phyloP scores from a whole-genome alignment of 2,797 vertebrate genomes.

The Emydoidea blandingii region DNA sequence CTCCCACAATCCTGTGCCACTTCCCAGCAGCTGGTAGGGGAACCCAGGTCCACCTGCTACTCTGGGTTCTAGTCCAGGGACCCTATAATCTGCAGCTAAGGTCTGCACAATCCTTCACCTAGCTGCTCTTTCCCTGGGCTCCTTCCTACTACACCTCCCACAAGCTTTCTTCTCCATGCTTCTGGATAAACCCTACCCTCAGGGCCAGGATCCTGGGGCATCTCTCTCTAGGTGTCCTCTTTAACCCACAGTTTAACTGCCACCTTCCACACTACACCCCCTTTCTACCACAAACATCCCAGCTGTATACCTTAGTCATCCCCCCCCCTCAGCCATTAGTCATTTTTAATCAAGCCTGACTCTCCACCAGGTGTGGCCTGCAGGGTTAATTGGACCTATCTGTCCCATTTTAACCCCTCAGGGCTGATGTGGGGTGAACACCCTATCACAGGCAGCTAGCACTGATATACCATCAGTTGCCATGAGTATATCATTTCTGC shows the following conservation, averaged over 20 bases:
- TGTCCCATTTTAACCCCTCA: too few species aligned
- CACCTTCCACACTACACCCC: background rate
- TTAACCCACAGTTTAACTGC: background rate
- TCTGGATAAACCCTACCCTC: background rate
- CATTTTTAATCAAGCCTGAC: too few species aligned
- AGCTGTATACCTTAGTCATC: background rate
- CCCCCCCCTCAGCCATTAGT: too few species aligned
- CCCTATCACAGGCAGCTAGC: too few species aligned
- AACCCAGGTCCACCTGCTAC: background rate
- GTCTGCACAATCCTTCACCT: background rate
- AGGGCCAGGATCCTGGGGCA: background rate
- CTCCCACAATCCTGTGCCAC: background rate
- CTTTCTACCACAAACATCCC: background rate
- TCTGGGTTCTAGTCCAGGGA: background rate
- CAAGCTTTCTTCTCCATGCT: background rate
- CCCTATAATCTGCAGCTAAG: background rate
- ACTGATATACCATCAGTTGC: background rate
- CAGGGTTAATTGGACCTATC: too few species aligned
- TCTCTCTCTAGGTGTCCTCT: background rate
- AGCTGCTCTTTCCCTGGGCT: background rate
- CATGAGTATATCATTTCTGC: background rate
- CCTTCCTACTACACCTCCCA: background rate
- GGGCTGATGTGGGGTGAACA: too few species aligned
- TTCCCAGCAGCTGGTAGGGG: background rate
- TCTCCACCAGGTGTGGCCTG: too few species aligned